A percentile compares a stretch with the other conserved stretches of the same genome.
phyloP scores from a whole-genome alignment of 2,113 vertebrate species.

The Speoplatyrhinus poulsoni region DNA sequence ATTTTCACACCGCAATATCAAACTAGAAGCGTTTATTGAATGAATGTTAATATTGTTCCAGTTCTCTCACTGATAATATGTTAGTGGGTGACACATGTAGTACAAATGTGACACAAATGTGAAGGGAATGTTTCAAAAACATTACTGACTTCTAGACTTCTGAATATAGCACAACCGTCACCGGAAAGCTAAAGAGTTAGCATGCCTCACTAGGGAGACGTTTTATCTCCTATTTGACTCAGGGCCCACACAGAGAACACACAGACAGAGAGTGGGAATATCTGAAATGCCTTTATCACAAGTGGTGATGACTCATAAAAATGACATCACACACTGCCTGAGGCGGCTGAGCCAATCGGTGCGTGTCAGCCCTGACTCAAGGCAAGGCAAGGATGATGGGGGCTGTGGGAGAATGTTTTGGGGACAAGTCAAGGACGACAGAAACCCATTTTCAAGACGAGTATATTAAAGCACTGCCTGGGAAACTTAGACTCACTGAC shows the following conservation, averaged over 20 bases:
- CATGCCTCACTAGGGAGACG: neutral
- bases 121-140: neutral
- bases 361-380: slow-evolving; percentile 43
- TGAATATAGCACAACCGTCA: neutral
- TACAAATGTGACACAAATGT: neutral
- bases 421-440: neutral
- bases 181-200: neutral
- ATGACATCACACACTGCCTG: slow-evolving; percentile 44
- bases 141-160: too few species aligned
- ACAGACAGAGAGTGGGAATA: slow-evolving; percentile 10
- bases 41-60: too few species aligned
- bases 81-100: neutral
- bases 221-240: neutral
- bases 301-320: slow-evolving; percentile 54
- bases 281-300: slow-evolving; percentile 24
- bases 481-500: slow-evolving; percentile 7
- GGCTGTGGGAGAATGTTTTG: slow-evolving; percentile 25
- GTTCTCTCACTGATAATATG: too few species aligned
- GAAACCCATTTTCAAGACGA: too few species aligned
- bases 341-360: slow-evolving; percentile 46
- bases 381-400: slow-evolving; percentile 40
- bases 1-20: neutral
- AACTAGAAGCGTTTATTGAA: neutral
- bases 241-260: slow-evolving; percentile 11
- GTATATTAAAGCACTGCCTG: neutral